Conservation (phyloP, 2,113 vertebrate genomes). For the Gracilinanus agilis region DNA sequence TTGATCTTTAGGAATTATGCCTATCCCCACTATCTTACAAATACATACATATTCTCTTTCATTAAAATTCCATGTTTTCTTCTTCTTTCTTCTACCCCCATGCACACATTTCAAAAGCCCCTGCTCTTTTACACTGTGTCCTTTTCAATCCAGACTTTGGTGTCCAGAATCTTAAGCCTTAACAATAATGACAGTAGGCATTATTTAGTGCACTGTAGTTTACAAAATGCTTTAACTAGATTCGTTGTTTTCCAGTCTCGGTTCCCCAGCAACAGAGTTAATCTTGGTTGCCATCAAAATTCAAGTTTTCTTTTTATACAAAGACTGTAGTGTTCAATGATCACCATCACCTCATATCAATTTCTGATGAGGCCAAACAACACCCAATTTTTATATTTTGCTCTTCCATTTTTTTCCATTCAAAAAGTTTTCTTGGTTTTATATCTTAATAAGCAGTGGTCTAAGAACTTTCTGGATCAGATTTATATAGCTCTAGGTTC, state of each 20-base stretch:
- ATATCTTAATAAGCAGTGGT: not conserved
- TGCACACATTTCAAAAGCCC: not conserved
- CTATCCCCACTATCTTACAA: not conserved
- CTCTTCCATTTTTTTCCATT: not conserved
- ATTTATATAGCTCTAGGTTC: not conserved
- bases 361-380: not conserved
- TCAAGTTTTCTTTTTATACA: not conserved
- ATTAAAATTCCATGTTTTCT: not conserved
- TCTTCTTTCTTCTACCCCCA: not conserved
- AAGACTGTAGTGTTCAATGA: not conserved
- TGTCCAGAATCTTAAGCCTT: not conserved
- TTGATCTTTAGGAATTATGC: not conserved
- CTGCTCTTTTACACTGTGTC: not conserved
- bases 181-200: not conserved
- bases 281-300: not conserved
- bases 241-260: not conserved
- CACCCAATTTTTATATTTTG: not conserved
- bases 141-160: not conserved
- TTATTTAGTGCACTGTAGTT: not conserved
- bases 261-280: not conserved
- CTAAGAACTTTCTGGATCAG: not conserved
- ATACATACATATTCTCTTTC: not conserved
- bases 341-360: not conserved
- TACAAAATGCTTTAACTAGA: not conserved
- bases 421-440: not conserved